These are phyloP conservation scores for Passer domesticus DNA, from an alignment of 2,113 vertebrate species.

Conservation along the genomic window DNA sequence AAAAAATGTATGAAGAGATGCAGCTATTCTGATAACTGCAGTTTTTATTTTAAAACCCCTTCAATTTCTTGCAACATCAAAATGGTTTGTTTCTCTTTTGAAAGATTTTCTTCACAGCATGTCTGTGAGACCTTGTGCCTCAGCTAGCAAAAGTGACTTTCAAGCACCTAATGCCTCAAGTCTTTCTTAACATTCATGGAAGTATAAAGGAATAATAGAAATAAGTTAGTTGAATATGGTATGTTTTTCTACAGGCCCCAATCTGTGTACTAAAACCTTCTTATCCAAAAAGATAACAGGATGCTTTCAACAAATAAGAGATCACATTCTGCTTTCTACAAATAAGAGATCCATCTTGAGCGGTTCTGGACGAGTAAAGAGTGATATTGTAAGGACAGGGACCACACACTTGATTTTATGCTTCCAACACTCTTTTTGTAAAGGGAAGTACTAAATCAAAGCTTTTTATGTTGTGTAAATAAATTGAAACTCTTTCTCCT, in stretches of 20 bases:
- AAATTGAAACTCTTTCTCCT: background rate
- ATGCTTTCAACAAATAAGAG: background rate
- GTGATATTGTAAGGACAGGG: background rate
- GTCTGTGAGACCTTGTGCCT: background rate
- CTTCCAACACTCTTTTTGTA: background rate
- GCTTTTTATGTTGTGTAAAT: background rate
- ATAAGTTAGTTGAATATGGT: background rate
- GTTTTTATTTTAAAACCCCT: background rate
- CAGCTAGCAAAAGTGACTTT: background rate
- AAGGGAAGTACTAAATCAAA: background rate
- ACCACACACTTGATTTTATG: background rate
- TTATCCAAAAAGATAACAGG: background rate
- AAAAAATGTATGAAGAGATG: background rate
- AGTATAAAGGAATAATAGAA: background rate
- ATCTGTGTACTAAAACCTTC: background rate
- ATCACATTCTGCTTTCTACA: background rate
- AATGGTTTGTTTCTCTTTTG: background rate
- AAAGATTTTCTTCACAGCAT: background rate
- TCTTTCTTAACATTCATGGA: background rate
- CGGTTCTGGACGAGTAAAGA: background rate
- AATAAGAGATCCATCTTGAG: background rate
- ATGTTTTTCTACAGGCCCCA: background rate
- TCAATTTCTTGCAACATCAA: background rate
- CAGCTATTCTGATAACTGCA: background rate
- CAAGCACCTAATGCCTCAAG: background rate